phyloP scores from a whole-genome alignment of 2,888 invertebrate species.

The Griposia aprilina region DNA sequence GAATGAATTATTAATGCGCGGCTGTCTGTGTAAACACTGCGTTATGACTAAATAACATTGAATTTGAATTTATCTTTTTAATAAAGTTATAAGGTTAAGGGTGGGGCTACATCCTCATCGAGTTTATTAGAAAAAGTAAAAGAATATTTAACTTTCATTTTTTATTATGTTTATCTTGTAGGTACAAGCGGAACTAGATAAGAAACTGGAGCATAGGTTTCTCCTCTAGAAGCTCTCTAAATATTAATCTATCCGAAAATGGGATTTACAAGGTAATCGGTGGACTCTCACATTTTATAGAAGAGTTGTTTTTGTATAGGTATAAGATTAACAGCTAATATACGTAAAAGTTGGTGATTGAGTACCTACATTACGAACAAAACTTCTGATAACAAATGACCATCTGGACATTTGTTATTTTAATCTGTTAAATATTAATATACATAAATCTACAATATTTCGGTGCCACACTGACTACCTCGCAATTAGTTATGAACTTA shows the following conservation, averaged over 20 bases:
- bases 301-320: neutral
- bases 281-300: neutral
- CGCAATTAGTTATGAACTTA: conserved; percentile 48
- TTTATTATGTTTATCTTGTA: neutral
- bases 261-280: neutral
- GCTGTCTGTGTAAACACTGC: conserved; percentile 50
- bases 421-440: conserved; percentile 52
- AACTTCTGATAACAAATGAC: conserved; percentile 47
- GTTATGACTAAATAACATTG: conserved; percentile 52
- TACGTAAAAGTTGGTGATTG: conserved; percentile 31
- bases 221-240: neutral
- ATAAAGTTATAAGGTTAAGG: conserved; percentile 22
- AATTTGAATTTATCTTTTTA: conserved; percentile 49
- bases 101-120: neutral
- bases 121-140: conserved; percentile 5
- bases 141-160: neutral
- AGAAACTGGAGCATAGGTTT: neutral
- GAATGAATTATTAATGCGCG: conserved; percentile 60
- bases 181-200: neutral
- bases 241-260: neutral
- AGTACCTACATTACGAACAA: conserved; percentile 31
- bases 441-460: conserved; percentile 7
- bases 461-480: conserved; percentile 19
- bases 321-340: conserved; percentile 21
- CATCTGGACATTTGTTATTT: conserved; percentile 28